Percentiles rank a stretch among this genome's conserved stretches.
These are phyloP conservation scores for Eospalax fontanierii DNA, from an alignment of 2,797 vertebrate genomes.

Conservation along the genomic window DNA sequence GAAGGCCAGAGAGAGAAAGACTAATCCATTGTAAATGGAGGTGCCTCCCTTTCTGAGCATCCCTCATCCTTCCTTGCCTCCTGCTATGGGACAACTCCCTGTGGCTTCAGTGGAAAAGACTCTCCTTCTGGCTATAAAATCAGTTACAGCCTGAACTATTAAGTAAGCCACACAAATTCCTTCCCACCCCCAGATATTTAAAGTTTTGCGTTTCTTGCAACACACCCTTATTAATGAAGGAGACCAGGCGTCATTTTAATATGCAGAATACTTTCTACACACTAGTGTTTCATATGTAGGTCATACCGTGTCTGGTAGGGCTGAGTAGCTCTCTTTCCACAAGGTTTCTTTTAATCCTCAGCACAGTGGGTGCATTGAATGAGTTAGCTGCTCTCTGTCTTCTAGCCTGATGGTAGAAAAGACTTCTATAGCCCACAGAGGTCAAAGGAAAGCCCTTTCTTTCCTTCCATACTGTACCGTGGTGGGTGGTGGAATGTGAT, in stretches of 20 bases:
- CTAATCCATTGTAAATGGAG: background rate
- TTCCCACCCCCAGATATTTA: background rate
- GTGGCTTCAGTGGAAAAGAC: background rate
- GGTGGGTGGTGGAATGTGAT: background rate
- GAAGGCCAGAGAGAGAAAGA: background rate
- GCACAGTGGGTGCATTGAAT: background rate
- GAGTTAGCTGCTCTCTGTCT: background rate
- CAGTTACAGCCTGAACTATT: background rate
- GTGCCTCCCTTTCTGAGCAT: background rate
- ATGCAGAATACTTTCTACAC: background rate
- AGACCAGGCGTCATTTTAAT: background rate
- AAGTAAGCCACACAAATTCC: background rate
- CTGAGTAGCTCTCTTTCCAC: background rate
- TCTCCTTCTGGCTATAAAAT: background rate
- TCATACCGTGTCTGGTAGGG: background rate
- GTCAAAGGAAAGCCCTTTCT: background rate
- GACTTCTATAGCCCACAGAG: background rate
- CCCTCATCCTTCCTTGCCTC: background rate
- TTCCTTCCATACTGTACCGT: too few relatives aligned
- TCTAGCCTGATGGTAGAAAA: background rate
- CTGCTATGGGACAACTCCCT: background rate
- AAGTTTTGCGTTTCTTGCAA: conserved; percentile 7
- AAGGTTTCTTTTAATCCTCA: background rate
- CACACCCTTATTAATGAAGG: background rate
- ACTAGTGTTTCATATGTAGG: background rate